Evolutionary conservation across 53 echinoderm and acorn worm species (phyloP).

Genomic region (Crossaster papposus): DNA sequence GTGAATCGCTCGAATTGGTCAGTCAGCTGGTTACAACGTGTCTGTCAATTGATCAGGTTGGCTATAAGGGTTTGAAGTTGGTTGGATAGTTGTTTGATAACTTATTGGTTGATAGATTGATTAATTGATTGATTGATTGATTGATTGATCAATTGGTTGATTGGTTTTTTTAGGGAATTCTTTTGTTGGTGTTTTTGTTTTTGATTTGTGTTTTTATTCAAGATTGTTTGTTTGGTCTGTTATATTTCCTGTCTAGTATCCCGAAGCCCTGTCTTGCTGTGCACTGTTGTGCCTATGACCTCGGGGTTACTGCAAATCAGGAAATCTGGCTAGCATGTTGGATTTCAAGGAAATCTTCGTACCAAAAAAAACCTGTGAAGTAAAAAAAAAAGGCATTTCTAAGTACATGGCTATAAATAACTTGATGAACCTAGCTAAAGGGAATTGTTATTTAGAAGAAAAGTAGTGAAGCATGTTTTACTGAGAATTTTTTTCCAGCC

Average conservation of each 20-base stretch:
- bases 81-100: neutral
- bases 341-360: slow-evolving; percentile 8
- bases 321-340: neutral
- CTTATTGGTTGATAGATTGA: neutral
- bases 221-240: slow-evolving; percentile 5
- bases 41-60: neutral
- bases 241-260: neutral
- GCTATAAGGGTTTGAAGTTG: neutral
- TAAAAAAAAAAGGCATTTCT: neutral
- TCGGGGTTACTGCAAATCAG: neutral
- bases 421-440: neutral
- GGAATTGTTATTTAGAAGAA: neutral
- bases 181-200: neutral
- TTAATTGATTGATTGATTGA: neutral
- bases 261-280: neutral
- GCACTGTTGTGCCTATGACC: neutral
- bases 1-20: too few species aligned
- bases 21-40: neutral
- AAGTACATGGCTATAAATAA: neutral
- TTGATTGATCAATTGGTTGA: neutral
- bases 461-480: neutral
- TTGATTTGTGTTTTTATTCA: neutral
- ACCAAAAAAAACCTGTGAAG: neutral
- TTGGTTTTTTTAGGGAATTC: neutral
- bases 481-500: neutral